A percentile compares a stretch with the other conserved stretches of the same genome.
phyloP scores from a whole-genome alignment of 2,797 vertebrate species.

The Sebastes taczanowskii region DNA sequence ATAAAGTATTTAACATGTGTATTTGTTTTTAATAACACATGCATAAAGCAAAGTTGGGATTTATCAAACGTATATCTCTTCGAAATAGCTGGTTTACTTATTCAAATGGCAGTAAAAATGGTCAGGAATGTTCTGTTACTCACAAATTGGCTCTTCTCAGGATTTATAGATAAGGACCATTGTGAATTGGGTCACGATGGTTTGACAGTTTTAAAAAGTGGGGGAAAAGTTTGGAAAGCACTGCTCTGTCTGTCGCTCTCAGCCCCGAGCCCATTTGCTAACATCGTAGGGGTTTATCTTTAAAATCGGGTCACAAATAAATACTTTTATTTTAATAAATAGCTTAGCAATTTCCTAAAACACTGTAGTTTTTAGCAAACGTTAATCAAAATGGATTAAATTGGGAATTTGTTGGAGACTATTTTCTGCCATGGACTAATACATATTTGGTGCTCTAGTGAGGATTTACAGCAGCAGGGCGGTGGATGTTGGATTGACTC shows the following conservation, averaged over 20 bases:
- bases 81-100: too few relatives aligned
- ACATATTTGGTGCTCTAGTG: neutral
- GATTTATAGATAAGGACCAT: too few relatives aligned
- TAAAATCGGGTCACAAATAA: neutral
- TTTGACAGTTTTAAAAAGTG: too few relatives aligned
- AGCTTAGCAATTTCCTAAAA: neutral
- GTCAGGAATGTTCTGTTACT: too few relatives aligned
- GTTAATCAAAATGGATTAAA: neutral
- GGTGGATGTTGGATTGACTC: neutral
- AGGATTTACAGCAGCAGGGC: neutral
- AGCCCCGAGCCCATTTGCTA: neutral
- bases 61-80: too few relatives aligned
- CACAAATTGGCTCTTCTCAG: too few relatives aligned
- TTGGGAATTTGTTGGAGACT: neutral
- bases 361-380: neutral
- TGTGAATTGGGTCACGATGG: too few relatives aligned
- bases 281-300: neutral
- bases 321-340: neutral
- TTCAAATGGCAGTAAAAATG: too few relatives aligned
- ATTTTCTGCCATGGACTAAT: neutral
- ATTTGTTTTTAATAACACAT: too few relatives aligned
- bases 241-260: neutral
- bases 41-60: too few relatives aligned
- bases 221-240: too few relatives aligned
- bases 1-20: too few relatives aligned